Conservation (phyloP, 2,797 vertebrate genomes). For the Cichlasoma orientale region DNA sequence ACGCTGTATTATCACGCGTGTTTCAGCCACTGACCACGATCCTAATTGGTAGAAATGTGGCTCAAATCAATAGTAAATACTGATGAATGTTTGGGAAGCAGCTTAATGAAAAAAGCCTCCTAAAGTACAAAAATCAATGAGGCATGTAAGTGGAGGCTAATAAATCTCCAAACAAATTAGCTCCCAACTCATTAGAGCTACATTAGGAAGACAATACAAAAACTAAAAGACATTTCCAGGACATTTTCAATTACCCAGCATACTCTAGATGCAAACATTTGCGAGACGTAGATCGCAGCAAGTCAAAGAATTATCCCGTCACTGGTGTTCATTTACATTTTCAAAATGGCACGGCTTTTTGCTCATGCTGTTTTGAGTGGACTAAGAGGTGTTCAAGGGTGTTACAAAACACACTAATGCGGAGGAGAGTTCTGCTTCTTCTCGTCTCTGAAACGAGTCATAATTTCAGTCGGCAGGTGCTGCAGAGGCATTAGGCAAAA, state of each 20-base stretch:
- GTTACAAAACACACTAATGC: not conserved
- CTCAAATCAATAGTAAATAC: slow-evolving; percentile 12
- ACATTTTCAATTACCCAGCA: not conserved
- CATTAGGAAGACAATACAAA: not conserved
- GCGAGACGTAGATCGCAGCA: not conserved
- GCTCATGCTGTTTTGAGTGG: slow-evolving; percentile 1
- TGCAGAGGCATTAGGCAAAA: not conserved
- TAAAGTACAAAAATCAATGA: slow-evolving; percentile 7
- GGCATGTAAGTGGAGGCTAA: not conserved
- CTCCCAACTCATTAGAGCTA: not conserved
- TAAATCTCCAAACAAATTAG: slow-evolving; percentile 12
- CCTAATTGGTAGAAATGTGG: slow-evolving; percentile 12
- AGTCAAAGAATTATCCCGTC: not conserved
- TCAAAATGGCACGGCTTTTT: not conserved
- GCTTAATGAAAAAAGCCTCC: slow-evolving; percentile 24
- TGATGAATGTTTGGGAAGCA: slow-evolving; percentile 3
- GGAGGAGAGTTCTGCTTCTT: not conserved
- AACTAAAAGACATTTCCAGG: not conserved
- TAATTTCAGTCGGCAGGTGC: not conserved
- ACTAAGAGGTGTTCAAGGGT: not conserved
- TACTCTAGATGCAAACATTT: not conserved
- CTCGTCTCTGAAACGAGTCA: not conserved
- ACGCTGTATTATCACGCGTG: not conserved
- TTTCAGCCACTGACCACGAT: not conserved
- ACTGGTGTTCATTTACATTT: not conserved